Base-by-base conservation (phyloP, 2,797 vertebrate species). In the Lepus oiostolus region DNA sequence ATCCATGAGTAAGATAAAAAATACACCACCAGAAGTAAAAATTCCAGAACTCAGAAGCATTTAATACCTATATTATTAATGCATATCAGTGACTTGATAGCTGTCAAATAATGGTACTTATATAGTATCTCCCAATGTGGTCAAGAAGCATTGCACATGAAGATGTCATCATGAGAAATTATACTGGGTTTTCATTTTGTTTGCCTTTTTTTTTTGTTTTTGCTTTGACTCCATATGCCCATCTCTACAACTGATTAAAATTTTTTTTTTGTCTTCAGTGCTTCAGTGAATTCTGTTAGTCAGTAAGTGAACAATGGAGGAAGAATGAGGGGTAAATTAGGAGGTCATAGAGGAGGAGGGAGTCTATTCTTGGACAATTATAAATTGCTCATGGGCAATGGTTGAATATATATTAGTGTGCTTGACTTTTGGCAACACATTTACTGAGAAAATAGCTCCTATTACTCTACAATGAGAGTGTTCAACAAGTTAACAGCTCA, bases 391-490 rank as follows among this genome's bases (percentile, higher is more conserved):
- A 17, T 2, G 4, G 88, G 85, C 88, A 93, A 82, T 47, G 42
- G 88, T 68, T 95, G 94, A 81, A 88, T 91, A 87, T 83, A 50
- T 85, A 84, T 95, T 91, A 94, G 90, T 71, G 63, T 68, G 94
- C 91, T 77, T 90, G 95, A 95, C 85, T 97, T 93, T 82, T 89
- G 91, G 90, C 63, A 91, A 87, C 71, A 67, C 80, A 71, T 93
- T 93, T 94, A 75, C 90, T 87, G 76, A 91, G 92, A 93, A 96
- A 96, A 96, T 96, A 94, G 90, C 85, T 94, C 30, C 58, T 76
- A 82, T 95, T 94, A 84, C 50, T 95, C 75, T 71, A 90, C 79
- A 86, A n/a, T 71, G 89, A 90, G 24, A 82, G 42, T 92, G 79
- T 92, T 94, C 85, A 84, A 82, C 75, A 92, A 90, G 87, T 84